Evolutionary conservation across 2,888 invertebrate genomes (phyloP), one percentile per base, ranked within the genome.

Genomic region (Cephus sareptanus): DNA sequence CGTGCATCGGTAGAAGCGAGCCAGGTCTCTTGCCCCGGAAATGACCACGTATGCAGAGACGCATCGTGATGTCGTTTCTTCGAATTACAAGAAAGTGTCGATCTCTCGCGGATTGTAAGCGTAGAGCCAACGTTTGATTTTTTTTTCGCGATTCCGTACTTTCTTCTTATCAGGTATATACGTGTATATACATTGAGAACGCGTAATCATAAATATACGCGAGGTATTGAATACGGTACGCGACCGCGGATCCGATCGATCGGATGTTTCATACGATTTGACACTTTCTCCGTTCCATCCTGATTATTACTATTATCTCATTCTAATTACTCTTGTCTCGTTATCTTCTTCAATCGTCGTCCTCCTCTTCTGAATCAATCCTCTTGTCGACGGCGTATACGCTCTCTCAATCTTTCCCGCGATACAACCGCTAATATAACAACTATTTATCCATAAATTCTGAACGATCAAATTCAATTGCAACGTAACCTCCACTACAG

Each of bases 391-490:
- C 80, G 76, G 81, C 77, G 79, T 76, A 81, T 81, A 82, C 79
- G 80, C 80, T 82, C 79, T 81, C 75, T 80, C 76, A 82, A 79
- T 78, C 79, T 56, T 56, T 79, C 84, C 84, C 85, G 87, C 89
- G 90, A 89, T 87, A 89, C 88, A 88, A 89, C 90, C 89, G 90
- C 89, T 88, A 90, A 89, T 90, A 88, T 89, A 90, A 89, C 89
- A 89, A 89, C 87, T 90, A 89, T 89, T 86, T 89, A 89, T 90
- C 88, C 89, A 91, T 91, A 91, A 91, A 91, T 89, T 91, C 91
- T 91, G 90, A 91, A 91, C 91, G 89, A 91, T 91, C 91, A 91
- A 91, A 91, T 91, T 91, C 91, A 91, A 91, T 91, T 90, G 87
- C 87, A 91, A 91, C 90, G 89, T 89, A 89, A 90, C 86, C 83